Evolutionary conservation across 2,113 vertebrate species (phyloP), one percentile per base, ranked within the genome.

Genomic region (Girardinichthys multiradiatus): DNA sequence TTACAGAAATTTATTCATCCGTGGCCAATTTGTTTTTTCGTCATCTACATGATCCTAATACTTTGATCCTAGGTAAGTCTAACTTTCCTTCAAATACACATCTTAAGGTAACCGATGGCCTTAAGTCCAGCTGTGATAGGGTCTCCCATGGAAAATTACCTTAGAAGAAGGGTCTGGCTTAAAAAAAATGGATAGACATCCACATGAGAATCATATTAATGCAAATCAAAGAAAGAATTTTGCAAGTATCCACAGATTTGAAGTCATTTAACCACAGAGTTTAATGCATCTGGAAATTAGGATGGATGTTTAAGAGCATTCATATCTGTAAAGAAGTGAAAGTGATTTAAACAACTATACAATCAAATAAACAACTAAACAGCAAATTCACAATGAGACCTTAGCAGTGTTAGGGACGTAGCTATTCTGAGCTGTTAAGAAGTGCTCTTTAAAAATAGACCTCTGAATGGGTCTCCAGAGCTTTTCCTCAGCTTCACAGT

Each of bases 401-500:
- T 28, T 77, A 76, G 29, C 15, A 35, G n/a, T 9, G 26, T 35
- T 24, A 7, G 7, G 21, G 45, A 37, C 21, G 19, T 8, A 13
- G 57, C 19, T 51, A 21, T 9, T 60, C 35, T 30, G 35, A 67
- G 74, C 59, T 39, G 21, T 64, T 28, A 2, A 29, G 60, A 37
- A 26, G 62, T 69, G 51, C 27, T 58, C 30, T 31, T 35, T 60
- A 73, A 80, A 86, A 35, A 54, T 30, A 77, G 27, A 74, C 72
- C 59, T 74, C 28, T 64, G 58, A 78, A 70, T 64, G 29, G 74
- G 51, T 72, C 69, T 59, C 71, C 31, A 29, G 72, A 87, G 72
- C 66, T 69, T 14, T 76, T 61, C 63, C 63, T 71, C 39, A 31
- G 28, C 59, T 76, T 83, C 81, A 87, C 69, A 79, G 69, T 60